Percentiles rank a stretch among this genome's conserved stretches.
Conservation (phyloP, 2,797 vertebrate species). For the Parotocinclus haroldoi region DNA sequence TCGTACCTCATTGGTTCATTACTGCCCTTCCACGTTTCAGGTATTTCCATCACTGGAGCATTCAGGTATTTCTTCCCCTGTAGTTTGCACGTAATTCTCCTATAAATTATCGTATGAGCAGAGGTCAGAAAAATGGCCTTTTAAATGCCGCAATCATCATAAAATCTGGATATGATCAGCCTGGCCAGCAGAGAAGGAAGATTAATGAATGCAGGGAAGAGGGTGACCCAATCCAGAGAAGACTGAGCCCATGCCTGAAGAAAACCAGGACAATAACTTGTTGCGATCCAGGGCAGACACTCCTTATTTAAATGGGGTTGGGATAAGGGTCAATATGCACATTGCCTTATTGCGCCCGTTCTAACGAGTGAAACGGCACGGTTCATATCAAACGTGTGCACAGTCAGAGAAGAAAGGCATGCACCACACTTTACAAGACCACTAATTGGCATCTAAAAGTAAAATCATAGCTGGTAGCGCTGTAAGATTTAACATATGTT, state of each 20-base stretch:
- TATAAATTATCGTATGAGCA: slow-evolving; percentile 36
- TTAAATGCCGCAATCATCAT: slow-evolving; percentile 53
- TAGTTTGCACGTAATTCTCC: slow-evolving; percentile 40
- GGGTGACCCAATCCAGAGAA: slow-evolving; percentile 28
- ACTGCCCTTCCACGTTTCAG: background rate
- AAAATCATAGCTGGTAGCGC: slow-evolving; percentile 23
- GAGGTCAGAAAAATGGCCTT: slow-evolving; percentile 49
- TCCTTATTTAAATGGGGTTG: slow-evolving; percentile 44
- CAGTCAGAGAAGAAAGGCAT: slow-evolving; percentile 16
- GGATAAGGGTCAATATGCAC: slow-evolving; percentile 40
- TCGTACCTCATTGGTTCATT: slow-evolving; percentile 28
- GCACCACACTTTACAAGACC: slow-evolving; percentile 22
- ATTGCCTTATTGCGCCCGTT: slow-evolving; percentile 29
- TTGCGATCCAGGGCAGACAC: slow-evolving; percentile 33
- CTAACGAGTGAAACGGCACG: slow-evolving; percentile 41
- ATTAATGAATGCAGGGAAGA: slow-evolving; percentile 37
- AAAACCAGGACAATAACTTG: slow-evolving; percentile 29
- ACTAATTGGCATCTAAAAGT: slow-evolving; percentile 27
- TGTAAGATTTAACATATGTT: slow-evolving; percentile 36
- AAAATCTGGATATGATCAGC: slow-evolving; percentile 49
- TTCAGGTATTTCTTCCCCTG: slow-evolving; percentile 9
- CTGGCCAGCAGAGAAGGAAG: slow-evolving; percentile 35
- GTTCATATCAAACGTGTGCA: slow-evolving; percentile 34
- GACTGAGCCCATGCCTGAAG: slow-evolving; percentile 13
- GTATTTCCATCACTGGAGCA: slow-evolving; percentile 22